A percentile compares a stretch with the other conserved stretches of the same genome.
Evolutionary conservation across 1,140 invertebrate species (phyloP).

Genomic region (Orchesella cincta): DNA sequence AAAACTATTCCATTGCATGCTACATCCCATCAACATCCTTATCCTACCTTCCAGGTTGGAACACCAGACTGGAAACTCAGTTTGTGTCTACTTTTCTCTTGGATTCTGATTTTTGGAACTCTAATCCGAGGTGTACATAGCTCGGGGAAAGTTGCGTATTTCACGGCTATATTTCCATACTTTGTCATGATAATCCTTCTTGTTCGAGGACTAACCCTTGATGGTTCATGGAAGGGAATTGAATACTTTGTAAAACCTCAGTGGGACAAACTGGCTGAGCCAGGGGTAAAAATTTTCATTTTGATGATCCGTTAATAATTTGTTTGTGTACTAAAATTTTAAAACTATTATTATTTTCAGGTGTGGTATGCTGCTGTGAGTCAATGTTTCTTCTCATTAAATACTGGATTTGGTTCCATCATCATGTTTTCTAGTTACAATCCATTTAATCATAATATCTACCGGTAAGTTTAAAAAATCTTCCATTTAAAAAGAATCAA

Average conservation of each 20-base stretch:
- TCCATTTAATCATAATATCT: constrained; percentile 58
- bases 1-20: too few relatives aligned
- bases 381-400: constrained; percentile 61
- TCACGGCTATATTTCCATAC: constrained; percentile 73
- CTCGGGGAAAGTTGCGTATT: constrained; percentile 57
- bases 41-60: too few relatives aligned
- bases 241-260: constrained; percentile 72
- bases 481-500: too few relatives aligned
- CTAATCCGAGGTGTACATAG: constrained; percentile 76
- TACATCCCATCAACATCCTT: too few relatives aligned
- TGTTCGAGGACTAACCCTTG: constrained; percentile 71
- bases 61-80: constrained; percentile 72
- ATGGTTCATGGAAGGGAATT: constrained; percentile 74
- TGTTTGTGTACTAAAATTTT: too few relatives aligned
- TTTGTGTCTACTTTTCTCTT: constrained; percentile 72
- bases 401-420: constrained; percentile 59
- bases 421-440: constrained; percentile 62
- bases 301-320: too few relatives aligned
- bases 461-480: constrained; percentile 55
- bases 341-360: constrained; percentile 82
- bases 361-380: constrained; percentile 52
- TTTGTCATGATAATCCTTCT: constrained; percentile 76
- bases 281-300: too few relatives aligned
- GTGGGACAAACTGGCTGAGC: constrained; percentile 68
- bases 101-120: constrained; percentile 74